Percentiles rank a stretch among this genome's conserved stretches.
These are phyloP conservation scores for Ispidina picta DNA, from an alignment of 2,797 vertebrate species.

Conservation along the genomic window DNA sequence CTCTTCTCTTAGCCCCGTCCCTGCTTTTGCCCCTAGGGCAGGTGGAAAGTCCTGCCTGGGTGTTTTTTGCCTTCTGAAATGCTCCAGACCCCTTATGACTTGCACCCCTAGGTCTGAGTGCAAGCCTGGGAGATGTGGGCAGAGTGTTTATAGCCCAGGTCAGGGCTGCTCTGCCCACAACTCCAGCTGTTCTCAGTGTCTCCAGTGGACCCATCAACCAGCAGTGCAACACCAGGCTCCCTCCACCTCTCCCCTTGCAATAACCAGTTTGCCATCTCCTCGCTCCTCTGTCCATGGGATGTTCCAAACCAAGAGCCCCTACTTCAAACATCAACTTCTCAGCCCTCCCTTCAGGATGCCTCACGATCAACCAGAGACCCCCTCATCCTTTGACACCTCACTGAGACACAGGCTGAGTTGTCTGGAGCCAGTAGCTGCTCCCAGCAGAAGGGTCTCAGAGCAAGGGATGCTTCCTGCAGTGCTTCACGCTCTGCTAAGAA, in stretches of 20 bases:
- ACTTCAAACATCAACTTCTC: not conserved
- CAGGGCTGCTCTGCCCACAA: not conserved
- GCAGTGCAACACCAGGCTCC: not conserved
- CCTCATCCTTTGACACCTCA: not conserved
- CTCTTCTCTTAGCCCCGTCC: not conserved
- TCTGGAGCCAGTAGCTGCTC: not conserved
- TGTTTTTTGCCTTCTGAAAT: not conserved
- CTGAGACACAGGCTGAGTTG: not conserved
- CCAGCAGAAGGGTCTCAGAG: not conserved
- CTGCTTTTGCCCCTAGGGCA: not conserved
- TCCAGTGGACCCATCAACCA: rapidly evolving
- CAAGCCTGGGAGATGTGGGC: not conserved
- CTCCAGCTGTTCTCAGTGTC: not conserved
- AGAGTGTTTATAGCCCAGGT: rapidly evolving
- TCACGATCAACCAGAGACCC: not conserved
- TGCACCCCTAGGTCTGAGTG: not conserved
- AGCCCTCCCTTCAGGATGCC: not conserved
- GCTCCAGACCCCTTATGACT: not conserved
- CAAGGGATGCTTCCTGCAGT: not conserved
- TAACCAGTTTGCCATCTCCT: not conserved
- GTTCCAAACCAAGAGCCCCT: not conserved
- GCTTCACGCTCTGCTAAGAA: not conserved
- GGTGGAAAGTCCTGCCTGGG: not conserved
- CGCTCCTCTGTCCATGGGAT: not conserved
- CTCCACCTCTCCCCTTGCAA: not conserved